Evolutionary conservation across 2,888 invertebrate genomes (phyloP).

Genomic region (Diarsia brunnea): DNA sequence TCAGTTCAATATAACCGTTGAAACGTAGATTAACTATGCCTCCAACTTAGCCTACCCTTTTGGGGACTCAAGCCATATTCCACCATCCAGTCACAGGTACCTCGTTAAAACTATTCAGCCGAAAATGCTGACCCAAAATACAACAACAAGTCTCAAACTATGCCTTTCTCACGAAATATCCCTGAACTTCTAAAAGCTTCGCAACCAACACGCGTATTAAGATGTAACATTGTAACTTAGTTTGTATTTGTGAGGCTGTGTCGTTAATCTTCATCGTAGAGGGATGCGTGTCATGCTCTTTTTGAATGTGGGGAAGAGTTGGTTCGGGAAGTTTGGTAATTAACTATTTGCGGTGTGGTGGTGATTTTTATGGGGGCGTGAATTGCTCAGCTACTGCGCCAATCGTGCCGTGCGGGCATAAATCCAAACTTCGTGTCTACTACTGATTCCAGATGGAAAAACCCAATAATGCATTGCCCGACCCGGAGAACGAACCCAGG

Average conservation of each 20-base stretch:
- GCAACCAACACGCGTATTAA: conserved; percentile 45
- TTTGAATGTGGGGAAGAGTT: conserved; percentile 29
- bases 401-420: too few species aligned
- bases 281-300: conserved; percentile 44
- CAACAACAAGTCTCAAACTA: conserved; percentile 22
- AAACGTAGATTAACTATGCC: neutral
- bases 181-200: conserved; percentile 30
- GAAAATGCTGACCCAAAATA: conserved; percentile 40
- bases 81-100: neutral
- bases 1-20: too few species aligned
- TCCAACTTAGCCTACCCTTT: too few species aligned
- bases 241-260: conserved; percentile 23
- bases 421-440: too few species aligned
- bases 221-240: conserved; percentile 38
- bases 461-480: too few species aligned
- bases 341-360: neutral
- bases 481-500: too few species aligned
- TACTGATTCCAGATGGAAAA: too few species aligned
- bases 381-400: too few species aligned
- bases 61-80: neutral
- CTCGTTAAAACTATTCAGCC: conserved; percentile 36
- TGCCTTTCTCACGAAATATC: conserved; percentile 39
- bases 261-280: conserved; percentile 48
- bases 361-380: too few species aligned
- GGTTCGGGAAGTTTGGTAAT: neutral